Percentiles rank a stretch among this genome's conserved stretches.
Conservation (phyloP, 30 jellyfish, hydroid and myxozoan genomes). For the Hydractinia symbiolongicarpus region DNA sequence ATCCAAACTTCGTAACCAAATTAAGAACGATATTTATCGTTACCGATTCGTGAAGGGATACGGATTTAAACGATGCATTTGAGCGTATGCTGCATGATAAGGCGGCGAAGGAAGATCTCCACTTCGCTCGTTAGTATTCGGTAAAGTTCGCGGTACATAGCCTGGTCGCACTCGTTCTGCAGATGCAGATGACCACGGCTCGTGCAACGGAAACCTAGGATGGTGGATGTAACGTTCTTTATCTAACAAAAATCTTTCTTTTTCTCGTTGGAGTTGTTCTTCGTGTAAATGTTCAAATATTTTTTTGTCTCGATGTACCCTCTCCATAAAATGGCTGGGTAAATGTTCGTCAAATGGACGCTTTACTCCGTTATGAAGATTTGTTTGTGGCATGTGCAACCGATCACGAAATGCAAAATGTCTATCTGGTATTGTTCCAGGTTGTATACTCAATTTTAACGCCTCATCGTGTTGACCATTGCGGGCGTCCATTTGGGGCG, state of each 20-base stretch:
- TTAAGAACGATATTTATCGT: not conserved
- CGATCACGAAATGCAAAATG: constrained; percentile 26
- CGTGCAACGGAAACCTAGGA: constrained; percentile 1
- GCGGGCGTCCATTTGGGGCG: not conserved
- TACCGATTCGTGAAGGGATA: not conserved
- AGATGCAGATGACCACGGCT: constrained; percentile 13
- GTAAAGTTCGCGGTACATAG: constrained; percentile 3
- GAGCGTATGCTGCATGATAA: not conserved
- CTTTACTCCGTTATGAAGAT: constrained; percentile 27
- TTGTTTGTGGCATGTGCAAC: constrained; percentile 24
- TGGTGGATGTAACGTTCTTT: constrained; percentile 15
- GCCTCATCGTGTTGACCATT: not conserved
- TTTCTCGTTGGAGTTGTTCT: not conserved
- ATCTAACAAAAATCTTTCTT: constrained; percentile 7
- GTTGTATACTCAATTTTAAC: not conserved
- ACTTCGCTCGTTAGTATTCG: not conserved
- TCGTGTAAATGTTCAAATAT: constrained; percentile 3
- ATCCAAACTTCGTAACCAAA: no score
- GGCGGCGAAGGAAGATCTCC: not conserved
- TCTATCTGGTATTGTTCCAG: not conserved
- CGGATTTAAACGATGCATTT: not conserved
- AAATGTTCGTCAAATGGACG: constrained; percentile 33
- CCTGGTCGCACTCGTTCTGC: not conserved
- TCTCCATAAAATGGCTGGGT: constrained; percentile 10
- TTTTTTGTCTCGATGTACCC: constrained; percentile 9